phyloP scores from a whole-genome alignment of 2,888 invertebrate genomes.

The Conchocele bisecta region DNA sequence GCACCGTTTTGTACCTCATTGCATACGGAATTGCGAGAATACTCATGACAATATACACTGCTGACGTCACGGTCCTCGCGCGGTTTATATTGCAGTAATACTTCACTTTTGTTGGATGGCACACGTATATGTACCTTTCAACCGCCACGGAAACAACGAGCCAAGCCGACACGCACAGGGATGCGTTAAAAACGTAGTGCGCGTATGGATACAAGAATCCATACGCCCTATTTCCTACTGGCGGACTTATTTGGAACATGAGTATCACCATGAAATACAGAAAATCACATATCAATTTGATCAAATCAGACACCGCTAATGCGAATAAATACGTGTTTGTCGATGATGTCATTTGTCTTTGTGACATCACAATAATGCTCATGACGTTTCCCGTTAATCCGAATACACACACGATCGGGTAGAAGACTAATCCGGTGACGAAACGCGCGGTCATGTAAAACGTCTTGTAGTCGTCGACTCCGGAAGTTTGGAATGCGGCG shows the following conservation, averaged over 20 bases:
- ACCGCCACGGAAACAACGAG: slow-evolving; percentile 80
- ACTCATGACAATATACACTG: slow-evolving; percentile 76
- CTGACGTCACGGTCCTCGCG: slow-evolving; percentile 71
- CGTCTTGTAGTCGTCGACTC: slow-evolving; percentile 64
- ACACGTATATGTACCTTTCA: slow-evolving; percentile 80
- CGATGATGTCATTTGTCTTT: slow-evolving; percentile 78
- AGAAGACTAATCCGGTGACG: slow-evolving; percentile 78
- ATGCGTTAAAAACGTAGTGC: slow-evolving; percentile 79
- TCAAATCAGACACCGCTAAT: slow-evolving; percentile 77
- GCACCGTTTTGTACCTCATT: slow-evolving; percentile 73
- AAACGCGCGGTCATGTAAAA: slow-evolving; percentile 76
- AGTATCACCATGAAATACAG: slow-evolving; percentile 79
- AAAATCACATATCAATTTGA: slow-evolving; percentile 80
- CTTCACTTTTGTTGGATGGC: slow-evolving; percentile 77
- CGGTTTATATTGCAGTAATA: slow-evolving; percentile 71
- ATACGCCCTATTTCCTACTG: slow-evolving; percentile 71
- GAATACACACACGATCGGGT: slow-evolving; percentile 77
- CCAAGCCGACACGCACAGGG: slow-evolving; percentile 79
- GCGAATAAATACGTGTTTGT: slow-evolving; percentile 80
- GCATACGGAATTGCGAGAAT: slow-evolving; percentile 77
- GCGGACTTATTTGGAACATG: slow-evolving; percentile 66
- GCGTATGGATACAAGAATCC: slow-evolving; percentile 81
- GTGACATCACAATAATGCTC: slow-evolving; percentile 77
- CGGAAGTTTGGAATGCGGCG: no score
- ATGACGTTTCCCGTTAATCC: slow-evolving; percentile 79